These are phyloP conservation scores for Flabesymbios commensalis DNA, from an alignment of 2,888 invertebrate species.

Conservation along the genomic window DNA sequence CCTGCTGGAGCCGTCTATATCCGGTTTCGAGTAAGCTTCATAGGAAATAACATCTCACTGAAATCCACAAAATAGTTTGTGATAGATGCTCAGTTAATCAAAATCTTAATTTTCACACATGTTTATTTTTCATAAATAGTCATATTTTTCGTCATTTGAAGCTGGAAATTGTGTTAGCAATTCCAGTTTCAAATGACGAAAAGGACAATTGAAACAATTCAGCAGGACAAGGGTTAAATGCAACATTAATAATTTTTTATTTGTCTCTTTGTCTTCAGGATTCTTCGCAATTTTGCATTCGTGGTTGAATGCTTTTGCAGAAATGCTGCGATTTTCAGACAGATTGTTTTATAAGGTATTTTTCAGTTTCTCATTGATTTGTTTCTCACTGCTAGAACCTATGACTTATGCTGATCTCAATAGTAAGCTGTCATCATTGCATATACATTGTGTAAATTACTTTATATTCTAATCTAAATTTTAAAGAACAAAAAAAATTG, in stretches of 20 bases:
- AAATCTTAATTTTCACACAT: too few species aligned
- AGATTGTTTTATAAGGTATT: slow-evolving; percentile 74
- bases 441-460: neutral
- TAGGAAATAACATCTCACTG: too few species aligned
- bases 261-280: slow-evolving; percentile 57
- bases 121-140: too few species aligned
- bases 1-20: too few species aligned
- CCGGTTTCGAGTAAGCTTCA: too few species aligned
- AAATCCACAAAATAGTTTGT: too few species aligned
- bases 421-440: neutral
- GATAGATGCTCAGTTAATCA: too few species aligned
- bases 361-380: neutral
- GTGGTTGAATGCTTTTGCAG: slow-evolving; percentile 90
- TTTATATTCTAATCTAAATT: neutral
- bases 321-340: slow-evolving; percentile 85
- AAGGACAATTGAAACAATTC: too few species aligned
- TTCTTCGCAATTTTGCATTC: slow-evolving; percentile 89
- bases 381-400: neutral
- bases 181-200: too few species aligned
- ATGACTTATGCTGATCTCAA: neutral
- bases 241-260: neutral
- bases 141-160: too few species aligned
- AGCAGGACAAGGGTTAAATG: too few species aligned
- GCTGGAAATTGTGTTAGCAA: too few species aligned
- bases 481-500: neutral